Percentiles rank a stretch among this genome's conserved stretches.
These are phyloP conservation scores for Oryzias sinensis DNA, from an alignment of 2,797 vertebrate genomes.

Conservation along the genomic window DNA sequence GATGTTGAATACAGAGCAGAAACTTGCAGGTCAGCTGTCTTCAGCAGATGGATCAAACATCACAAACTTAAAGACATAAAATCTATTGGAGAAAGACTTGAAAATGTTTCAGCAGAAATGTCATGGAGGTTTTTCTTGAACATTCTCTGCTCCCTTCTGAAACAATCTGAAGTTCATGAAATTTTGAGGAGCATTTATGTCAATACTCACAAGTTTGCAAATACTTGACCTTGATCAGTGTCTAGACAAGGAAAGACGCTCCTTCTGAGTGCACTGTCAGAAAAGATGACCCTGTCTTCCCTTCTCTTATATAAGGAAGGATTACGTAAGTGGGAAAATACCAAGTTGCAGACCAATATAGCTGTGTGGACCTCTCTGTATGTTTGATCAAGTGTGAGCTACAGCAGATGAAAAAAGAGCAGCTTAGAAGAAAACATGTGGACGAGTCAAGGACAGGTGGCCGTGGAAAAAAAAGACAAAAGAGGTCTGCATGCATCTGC, in stretches of 20 bases:
- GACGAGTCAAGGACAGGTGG: constrained; percentile 44
- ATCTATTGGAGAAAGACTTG: no score
- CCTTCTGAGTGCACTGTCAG: constrained; percentile 37
- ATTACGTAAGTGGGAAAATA: constrained; percentile 64
- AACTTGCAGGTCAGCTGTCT: no score
- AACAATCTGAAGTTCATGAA: background rate
- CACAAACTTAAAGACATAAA: no score
- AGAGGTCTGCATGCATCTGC: constrained; percentile 27
- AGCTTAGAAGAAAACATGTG: constrained; percentile 47
- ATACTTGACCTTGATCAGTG: constrained; percentile 53
- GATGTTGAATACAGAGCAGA: no score
- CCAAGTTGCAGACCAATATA: constrained; percentile 59
- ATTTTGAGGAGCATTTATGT: constrained; percentile 28
- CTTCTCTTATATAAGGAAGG: constrained; percentile 70
- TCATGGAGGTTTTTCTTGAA: no score
- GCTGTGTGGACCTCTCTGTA: constrained; percentile 46
- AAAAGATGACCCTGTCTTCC: constrained; percentile 60
- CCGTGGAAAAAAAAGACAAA: constrained; percentile 34
- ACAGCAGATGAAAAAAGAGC: constrained; percentile 43
- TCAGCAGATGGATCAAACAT: no score
- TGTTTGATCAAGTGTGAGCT: constrained; percentile 59
- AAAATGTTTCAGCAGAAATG: no score
- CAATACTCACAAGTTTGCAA: constrained; percentile 39
- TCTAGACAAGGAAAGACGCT: constrained; percentile 61
- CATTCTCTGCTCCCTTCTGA: no score